Base-by-base conservation (phyloP, 2,888 invertebrate species). In the Platycnemis pennipes region DNA sequence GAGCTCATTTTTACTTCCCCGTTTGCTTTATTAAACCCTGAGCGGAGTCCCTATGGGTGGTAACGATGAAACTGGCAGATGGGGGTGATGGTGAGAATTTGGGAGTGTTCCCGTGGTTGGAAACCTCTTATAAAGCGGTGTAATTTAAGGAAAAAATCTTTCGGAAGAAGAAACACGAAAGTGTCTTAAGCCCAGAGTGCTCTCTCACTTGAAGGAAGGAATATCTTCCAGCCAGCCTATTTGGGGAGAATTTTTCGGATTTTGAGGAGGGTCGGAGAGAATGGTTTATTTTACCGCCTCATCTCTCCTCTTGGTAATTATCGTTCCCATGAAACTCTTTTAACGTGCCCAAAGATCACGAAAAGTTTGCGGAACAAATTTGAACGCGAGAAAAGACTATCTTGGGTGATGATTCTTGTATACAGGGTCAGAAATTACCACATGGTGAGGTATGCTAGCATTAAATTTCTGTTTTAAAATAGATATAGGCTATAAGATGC, bases 1-100 rank as follows among this genome's bases (percentile, higher is more conserved):
- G 11, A 0, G 13, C 77, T 77, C 77, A 77, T 77, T 77, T 77
- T 77, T 77, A 77, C 77, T 5, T 37, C 77, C 77, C 77, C 37
- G 31, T 77, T 77, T 77, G 77, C 77, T 77, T 77, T 77, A 77
- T 77, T 77, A 77, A 77, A 77, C 77, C 77, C 37, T 77, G 77
- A 37, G 31, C 37, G 77, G 1, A 31, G 77, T 77, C 77, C 77
- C 77, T 37, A 11, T 13, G 77, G 77, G 37, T 22, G 49, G 49
- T 3, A 2, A 19, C 19, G 49, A 16, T 11, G 49, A 19, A 19
- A 19, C 7, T 22, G 63, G 63, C 49, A 11, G 26, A 63, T 8
- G 77, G 77, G 31, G 8, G 63, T 7, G 31, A 16, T 7, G 11
- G 77, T 77, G 77, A 13, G 37, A 77, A 37, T n/a, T 77, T 77